Evolutionary conservation across 2,113 vertebrate genomes (phyloP), one percentile per base, ranked within the genome.

Genomic region (Rostratula benghalensis): DNA sequence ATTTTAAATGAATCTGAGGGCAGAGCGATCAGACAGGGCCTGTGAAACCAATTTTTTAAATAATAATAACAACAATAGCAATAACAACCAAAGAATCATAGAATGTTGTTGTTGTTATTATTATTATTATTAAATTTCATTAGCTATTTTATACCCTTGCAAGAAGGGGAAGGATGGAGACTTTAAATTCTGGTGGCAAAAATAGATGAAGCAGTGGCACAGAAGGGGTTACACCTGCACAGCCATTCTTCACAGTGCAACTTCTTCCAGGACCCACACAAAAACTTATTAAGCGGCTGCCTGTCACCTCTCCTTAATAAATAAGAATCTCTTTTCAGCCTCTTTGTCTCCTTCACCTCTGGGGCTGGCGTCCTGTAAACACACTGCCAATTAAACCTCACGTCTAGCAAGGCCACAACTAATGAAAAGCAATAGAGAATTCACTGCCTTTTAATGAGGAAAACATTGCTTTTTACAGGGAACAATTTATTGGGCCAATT

Each of bases 361-460:
- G 98, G 95, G 97, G 94, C 96, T 90, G 76, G 97, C 97, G 97
- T 98, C 97, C 97, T 98, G 98, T 98, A 98, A 98, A 98, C 98
- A 98, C 98, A 98, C 97, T 98, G 98, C 98, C 98, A 99, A 99
- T 99, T 99, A 99, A 98, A 98, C 98, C 98, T 98, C 97, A 97
- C 97, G 97, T 99, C 98, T 98, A 98, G 98, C 98, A 98, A 98
- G 98, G 98, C 98, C 98, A 97, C 96, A 97, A 93, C 98, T 99
- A 99, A 99, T 99, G 98, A 99, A 99, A 99, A 99, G 98, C 99
- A 99, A 99, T 99, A 98, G 98, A 99, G 99, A 99, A 98, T 99
- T 99, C 99, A 99, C 99, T 98, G 98, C 97, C 97, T 99, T 99
- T 99, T 99, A 99, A 99, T 99, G 99, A 99, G 99, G 98, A 99